Percentiles rank a stretch among this genome's conserved stretches.
phyloP scores from a whole-genome alignment of 2,888 invertebrate genomes.

The Agapostemon virescens region DNA sequence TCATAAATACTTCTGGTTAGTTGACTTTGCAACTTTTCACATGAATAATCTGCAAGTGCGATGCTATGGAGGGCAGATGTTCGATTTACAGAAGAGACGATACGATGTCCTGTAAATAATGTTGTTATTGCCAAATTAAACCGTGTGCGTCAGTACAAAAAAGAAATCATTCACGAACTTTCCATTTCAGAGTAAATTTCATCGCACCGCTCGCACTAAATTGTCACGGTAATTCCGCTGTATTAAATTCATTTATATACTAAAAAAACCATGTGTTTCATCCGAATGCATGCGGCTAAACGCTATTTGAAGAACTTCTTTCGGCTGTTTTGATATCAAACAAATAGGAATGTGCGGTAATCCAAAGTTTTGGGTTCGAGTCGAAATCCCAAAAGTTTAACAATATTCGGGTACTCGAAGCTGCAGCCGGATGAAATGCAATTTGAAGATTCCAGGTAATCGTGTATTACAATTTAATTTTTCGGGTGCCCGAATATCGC shows the following conservation, averaged over 20 bases:
- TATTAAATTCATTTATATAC: neutral
- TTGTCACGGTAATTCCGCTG: neutral
- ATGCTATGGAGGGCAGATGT: neutral
- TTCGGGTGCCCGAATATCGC: no score
- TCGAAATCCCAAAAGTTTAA: no score
- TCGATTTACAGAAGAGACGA: neutral
- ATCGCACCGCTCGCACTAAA: neutral
- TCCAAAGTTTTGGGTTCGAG: neutral
- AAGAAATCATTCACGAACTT: neutral
- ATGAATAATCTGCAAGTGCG: neutral
- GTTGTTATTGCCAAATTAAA: neutral
- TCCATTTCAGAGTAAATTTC: neutral
- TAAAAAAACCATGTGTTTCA: neutral
- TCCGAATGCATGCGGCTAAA: neutral
- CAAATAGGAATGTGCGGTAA: neutral
- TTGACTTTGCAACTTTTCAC: slow-evolving; percentile 22
- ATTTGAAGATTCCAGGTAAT: neutral
- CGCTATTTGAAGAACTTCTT: neutral
- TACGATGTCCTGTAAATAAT: slow-evolving; percentile 14
- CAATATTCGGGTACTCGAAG: neutral
- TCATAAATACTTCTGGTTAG: slow-evolving; percentile 8
- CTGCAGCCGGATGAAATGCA: no score
- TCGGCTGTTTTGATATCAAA: neutral
- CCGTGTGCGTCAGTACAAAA: neutral
- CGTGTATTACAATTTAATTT: neutral